Percentiles rank a stretch among this genome's conserved stretches.
Evolutionary conservation across 2,888 invertebrate genomes (phyloP).

Genomic region (Spatulosminthurus flaviceps): DNA sequence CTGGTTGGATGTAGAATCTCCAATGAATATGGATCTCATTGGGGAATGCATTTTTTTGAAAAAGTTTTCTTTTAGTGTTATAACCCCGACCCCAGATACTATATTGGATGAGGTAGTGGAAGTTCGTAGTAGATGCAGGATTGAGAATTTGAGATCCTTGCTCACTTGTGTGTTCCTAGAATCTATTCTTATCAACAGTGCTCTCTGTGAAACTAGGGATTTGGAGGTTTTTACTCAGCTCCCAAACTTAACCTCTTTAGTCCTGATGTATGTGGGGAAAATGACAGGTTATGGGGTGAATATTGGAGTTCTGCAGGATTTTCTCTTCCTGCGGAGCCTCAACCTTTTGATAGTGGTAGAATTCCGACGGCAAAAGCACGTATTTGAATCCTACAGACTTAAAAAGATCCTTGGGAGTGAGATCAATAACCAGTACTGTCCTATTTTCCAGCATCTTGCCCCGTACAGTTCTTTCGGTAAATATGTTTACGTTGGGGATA

Average conservation of each 20-base stretch:
- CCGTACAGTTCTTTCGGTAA: slow-evolving; percentile 20
- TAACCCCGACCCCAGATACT: not conserved
- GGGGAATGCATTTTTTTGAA: slow-evolving; percentile 21
- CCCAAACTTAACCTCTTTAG: slow-evolving; percentile 32
- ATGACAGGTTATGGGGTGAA: slow-evolving; percentile 27
- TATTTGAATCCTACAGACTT: slow-evolving; percentile 6
- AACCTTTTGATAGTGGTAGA: slow-evolving; percentile 29
- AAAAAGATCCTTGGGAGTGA: slow-evolving; percentile 28
- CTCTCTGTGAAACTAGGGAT: slow-evolving; percentile 39
- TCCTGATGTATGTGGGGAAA: slow-evolving; percentile 35
- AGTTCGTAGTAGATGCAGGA: not conserved
- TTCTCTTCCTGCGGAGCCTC: not conserved
- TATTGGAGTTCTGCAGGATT: slow-evolving; percentile 27
- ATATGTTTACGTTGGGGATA: slow-evolving; percentile 37
- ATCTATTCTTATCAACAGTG: slow-evolving; percentile 30
- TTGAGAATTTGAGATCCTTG: slow-evolving; percentile 12
- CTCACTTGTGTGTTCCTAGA: slow-evolving; percentile 31
- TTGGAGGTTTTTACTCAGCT: slow-evolving; percentile 24
- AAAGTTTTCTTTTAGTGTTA: slow-evolving; percentile 11
- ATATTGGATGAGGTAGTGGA: not conserved
- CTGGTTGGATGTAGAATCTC: slow-evolving; percentile 12
- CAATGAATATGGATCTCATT: slow-evolving; percentile 37
- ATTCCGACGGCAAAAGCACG: slow-evolving; percentile 39
- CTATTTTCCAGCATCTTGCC: slow-evolving; percentile 6
- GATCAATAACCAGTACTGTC: slow-evolving; percentile 29